Percentiles rank a stretch among this genome's conserved stretches.
Evolutionary conservation across 2,113 vertebrate species (phyloP).

Genomic region (Prietella phreatophila): DNA sequence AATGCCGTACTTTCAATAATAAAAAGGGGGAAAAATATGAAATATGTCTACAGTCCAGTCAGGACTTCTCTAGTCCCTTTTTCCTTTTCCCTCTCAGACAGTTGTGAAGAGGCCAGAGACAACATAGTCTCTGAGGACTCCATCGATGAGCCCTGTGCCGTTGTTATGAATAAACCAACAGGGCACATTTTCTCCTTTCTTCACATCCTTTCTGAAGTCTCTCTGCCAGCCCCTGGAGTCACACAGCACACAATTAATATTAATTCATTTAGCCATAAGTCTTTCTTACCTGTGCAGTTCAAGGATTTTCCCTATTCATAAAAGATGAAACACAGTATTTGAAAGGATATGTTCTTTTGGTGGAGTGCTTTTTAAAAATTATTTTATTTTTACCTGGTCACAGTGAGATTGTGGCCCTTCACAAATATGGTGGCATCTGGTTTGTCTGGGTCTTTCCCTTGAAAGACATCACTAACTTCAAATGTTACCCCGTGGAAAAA

Average conservation of each 20-base stretch:
- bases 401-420: slow-evolving; percentile 82
- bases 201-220: slow-evolving; percentile 78
- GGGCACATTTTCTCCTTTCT: slow-evolving; percentile 69
- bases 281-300: background rate
- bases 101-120: slow-evolving; percentile 70
- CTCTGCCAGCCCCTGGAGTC: slow-evolving; percentile 85
- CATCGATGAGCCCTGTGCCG: slow-evolving; percentile 85
- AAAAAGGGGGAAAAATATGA: background rate
- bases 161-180: slow-evolving; percentile 94
- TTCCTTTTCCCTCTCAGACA: slow-evolving; percentile 29
- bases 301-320: background rate
- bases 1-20: background rate
- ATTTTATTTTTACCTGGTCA: slow-evolving; percentile 81
- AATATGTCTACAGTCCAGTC: slow-evolving; percentile 1
- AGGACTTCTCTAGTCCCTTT: background rate
- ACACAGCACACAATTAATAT: slow-evolving; percentile 5
- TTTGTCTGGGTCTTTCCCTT: slow-evolving; percentile 81
- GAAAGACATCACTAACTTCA: slow-evolving; percentile 79
- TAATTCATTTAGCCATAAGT: background rate
- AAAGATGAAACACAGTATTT: background rate
- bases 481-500: slow-evolving; percentile 86
- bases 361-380: background rate
- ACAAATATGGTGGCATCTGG: slow-evolving; percentile 88
- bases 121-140: slow-evolving; percentile 79
- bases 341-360: background rate